Conservation (phyloP, 2,113 vertebrate species). For the Rhea pennata region DNA sequence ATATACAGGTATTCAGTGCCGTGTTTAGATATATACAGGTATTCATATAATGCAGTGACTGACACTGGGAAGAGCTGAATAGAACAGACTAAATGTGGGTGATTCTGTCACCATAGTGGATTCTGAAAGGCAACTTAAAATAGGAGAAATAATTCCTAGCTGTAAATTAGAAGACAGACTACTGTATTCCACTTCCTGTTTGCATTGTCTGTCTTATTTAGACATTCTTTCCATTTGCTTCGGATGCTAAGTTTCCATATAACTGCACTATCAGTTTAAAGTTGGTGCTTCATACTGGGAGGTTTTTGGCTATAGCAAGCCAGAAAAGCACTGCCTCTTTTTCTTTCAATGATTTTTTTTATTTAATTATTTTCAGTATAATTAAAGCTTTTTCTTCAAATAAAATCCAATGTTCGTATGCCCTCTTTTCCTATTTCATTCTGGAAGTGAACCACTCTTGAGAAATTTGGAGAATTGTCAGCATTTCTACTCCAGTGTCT, state of each 20-base stretch:
- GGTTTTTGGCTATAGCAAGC: background rate
- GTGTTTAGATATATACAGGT: background rate
- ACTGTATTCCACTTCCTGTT: slow-evolving; percentile 41
- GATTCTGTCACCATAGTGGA: background rate
- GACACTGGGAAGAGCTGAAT: background rate
- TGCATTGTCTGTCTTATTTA: background rate
- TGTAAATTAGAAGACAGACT: slow-evolving; percentile 42
- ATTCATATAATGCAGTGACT: background rate
- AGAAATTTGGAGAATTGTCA: background rate
- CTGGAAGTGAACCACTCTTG: background rate
- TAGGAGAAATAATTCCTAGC: background rate
- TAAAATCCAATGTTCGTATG: background rate
- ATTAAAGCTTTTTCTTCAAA: background rate
- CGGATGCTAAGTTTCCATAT: background rate
- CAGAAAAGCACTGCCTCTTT: background rate
- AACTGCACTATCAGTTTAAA: rapidly evolving
- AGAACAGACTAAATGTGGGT: background rate
- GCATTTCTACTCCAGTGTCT: background rate
- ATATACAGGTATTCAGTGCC: background rate
- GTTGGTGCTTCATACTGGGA: background rate
- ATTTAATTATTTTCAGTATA: background rate
- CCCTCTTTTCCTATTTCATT: background rate
- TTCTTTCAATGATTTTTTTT: background rate
- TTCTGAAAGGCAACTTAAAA: slow-evolving; percentile 13
- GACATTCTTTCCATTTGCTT: background rate